Evolutionary conservation across 1,140 invertebrate genomes (phyloP), one percentile per base, ranked within the genome.

Genomic region (Laupala kohalensis): DNA sequence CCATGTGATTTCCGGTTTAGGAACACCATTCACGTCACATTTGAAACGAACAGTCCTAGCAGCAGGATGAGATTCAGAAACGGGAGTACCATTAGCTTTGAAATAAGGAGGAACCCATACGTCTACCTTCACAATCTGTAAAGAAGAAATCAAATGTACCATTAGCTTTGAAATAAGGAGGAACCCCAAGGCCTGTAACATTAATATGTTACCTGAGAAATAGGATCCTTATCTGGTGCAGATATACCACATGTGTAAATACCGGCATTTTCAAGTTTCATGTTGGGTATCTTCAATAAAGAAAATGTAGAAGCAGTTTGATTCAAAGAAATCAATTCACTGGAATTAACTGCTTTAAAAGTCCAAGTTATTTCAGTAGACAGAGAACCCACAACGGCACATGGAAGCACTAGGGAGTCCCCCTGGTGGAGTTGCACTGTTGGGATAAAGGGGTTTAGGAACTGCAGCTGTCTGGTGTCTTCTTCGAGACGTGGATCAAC

Each of bases 41-140:
- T 89, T 86, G 72, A 92, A 87, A 71, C 86, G 84, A 2, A 86
- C 85, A 62, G 90, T 91, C 74, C 84, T 85, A 27, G 89, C 88
- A 74, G 87, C 84, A 19, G 89, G 85, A 71, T 84, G 87, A 25
- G 84, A 78, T 75, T 83, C 80, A 75, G 84, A 85, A 26, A 76
- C 75, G 30, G 89, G 90, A 74, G 81, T 74, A 82, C 84, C 19
- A 82, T 70, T 74, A 91, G 86, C 27, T 5, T 72, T 68, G 30
- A 63, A n/a, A 25, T 78, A 77, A 27, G 89, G 89, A 68, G 86
- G 83, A 68, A 84, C 81, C 74, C 83, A 77, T 71, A 90, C 82
- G 71, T 82, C 80, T 37, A 90, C 78, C 9, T 80, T 25, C 70
- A 73, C 19, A 71, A 74, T 64, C 73, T 69, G 25, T 23, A 6